Evolutionary conservation across 1,140 invertebrate genomes (phyloP).

Genomic region (Condylostylus longicornis): DNA sequence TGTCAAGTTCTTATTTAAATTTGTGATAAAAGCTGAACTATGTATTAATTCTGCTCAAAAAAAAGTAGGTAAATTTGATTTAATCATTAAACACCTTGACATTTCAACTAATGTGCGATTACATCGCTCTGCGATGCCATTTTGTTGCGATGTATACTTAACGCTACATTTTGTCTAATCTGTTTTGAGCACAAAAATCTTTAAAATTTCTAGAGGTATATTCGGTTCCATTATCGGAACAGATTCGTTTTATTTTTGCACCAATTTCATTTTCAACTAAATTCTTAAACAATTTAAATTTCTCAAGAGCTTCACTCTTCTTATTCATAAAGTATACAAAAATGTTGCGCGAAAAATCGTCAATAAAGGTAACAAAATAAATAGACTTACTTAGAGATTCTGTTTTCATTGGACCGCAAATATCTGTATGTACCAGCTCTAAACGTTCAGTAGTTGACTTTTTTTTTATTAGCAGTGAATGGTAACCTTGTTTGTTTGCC

Average conservation of each 20-base stretch:
- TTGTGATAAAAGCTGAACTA: neutral
- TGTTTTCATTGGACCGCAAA: conserved; percentile 29
- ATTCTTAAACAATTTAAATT: conserved; percentile 5
- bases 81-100: neutral
- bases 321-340: conserved; percentile 27
- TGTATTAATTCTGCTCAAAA: neutral
- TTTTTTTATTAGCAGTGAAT: neutral
- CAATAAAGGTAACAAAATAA: conserved; percentile 29
- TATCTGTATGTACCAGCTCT: conserved; percentile 26
- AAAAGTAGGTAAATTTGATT: neutral
- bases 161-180: neutral
- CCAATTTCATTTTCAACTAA: conserved; percentile 3
- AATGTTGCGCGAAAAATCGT: conserved; percentile 25
- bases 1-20: neutral
- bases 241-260: conserved; percentile 1
- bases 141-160: neutral
- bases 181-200: conserved; percentile 6
- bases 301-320: conserved; percentile 13
- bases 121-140: neutral
- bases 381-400: conserved; percentile 18
- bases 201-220: conserved; percentile 2
- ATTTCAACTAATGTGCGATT: neutral
- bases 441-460: conserved; percentile 4
- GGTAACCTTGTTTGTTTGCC: neutral
- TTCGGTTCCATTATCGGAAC: neutral